Base-by-base conservation (phyloP, 2,113 vertebrate species). In the Onychorhynchus coronatus region DNA sequence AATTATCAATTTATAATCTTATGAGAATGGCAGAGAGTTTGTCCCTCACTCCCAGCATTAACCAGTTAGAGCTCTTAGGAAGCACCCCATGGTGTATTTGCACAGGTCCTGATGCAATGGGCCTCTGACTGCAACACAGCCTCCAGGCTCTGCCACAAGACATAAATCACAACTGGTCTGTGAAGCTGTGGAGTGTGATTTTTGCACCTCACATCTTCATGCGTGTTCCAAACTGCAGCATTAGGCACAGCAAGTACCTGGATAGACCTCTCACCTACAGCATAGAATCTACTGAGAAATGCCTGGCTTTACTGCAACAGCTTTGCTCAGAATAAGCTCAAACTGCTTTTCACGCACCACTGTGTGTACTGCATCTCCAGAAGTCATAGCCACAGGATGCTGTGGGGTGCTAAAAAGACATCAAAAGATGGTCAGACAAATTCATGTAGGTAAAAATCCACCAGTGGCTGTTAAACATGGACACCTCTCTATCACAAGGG, bases 11-110 rank as follows among this genome's bases (percentile, higher is more conserved):
- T 55, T 53, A 47, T 55, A 63, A 47, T 74, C 24, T 42, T 37
- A 12, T 3, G 6, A 50, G 49, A 71, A 33, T 39, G 25, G 6
- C 68, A 84, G 55, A 76, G 3, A 9, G 5, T 59, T 47, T 71
- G 14, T 88, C 15, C 23, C 20, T 30, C 0, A 0, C 21, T 87
- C 42, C 6, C 0, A 0, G 5, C 1, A 0, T 19, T 12, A 94
- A 52, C 7, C 3, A 12, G 8, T 22, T 39, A 18, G 2, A 81
- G 59, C 21, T 52, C 21, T 50, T 27, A 70, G 81, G 50, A 81
- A 18, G 25, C 3, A 3, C 8, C 46, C 74, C 25, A 8, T 59
- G 5, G 5, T 37, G 20, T 70, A 19, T 74, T 62, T 79, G 25
- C 11, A 42, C 14, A 42, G 49, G 47, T 72, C 6, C 14, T 63